Evolutionary conservation across 2,888 invertebrate genomes (phyloP).

Genomic region (Orthonevra nobilis): DNA sequence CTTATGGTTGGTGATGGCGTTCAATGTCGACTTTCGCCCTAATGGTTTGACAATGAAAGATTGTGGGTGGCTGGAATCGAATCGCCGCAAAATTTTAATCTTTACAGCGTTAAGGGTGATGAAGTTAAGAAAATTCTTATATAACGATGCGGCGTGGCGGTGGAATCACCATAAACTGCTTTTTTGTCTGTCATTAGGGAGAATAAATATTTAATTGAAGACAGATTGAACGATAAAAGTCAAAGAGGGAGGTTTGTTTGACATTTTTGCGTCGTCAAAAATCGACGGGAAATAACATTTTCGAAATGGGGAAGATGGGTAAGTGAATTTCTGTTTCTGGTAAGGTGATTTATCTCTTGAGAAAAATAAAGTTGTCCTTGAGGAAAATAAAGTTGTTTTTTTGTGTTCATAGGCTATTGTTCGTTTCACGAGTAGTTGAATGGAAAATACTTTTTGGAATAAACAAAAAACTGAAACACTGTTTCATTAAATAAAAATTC

Average conservation of each 20-base stretch:
- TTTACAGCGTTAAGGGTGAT: conserved; percentile 31
- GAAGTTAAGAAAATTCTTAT: conserved; percentile 19
- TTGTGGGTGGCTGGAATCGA: conserved; percentile 49
- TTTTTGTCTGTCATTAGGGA: conserved; percentile 61
- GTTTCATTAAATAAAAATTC: no score
- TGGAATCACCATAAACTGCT: conserved; percentile 44
- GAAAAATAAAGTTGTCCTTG: no score
- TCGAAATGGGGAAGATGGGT: conserved; percentile 10
- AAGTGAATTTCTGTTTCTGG: conserved; percentile 15
- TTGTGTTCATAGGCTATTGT: no score
- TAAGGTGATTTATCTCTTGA: conserved; percentile 47
- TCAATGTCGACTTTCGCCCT: conserved; percentile 51
- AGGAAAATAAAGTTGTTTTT: no score
- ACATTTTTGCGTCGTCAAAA: conserved; percentile 50
- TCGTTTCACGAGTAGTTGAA: no score
- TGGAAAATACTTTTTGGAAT: no score
- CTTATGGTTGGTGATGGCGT: conserved; percentile 42
- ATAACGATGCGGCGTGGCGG: conserved; percentile 30
- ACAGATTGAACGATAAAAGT: conserved; percentile 66
- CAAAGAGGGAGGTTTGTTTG: conserved; percentile 66
- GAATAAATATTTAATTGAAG: conserved; percentile 70
- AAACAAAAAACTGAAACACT: no score
- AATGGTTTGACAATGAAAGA: conserved; percentile 27
- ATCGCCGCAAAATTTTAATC: conserved; percentile 41
- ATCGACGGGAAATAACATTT: conserved; percentile 32